Evolutionary conservation across 53 echinoderm and acorn worm genomes (phyloP).

Genomic region (Holothuria leucospilota): DNA sequence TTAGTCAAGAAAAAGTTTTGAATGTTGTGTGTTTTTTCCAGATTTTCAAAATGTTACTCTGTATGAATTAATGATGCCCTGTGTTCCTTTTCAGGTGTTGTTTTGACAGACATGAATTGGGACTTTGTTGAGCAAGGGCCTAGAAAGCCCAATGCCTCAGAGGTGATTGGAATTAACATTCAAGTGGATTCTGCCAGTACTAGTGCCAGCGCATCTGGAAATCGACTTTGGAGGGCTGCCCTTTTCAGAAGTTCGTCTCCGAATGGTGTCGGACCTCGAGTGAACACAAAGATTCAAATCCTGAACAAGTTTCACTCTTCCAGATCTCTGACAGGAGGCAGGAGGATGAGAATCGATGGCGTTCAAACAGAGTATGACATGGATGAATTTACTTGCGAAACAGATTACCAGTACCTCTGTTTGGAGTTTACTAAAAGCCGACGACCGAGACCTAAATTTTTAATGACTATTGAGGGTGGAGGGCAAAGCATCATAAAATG

Average conservation of each 20-base stretch:
- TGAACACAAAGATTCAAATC: constrained; percentile 65
- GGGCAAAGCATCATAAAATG: constrained; percentile 73
- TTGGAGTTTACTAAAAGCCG: constrained; percentile 80
- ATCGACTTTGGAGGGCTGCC: constrained; percentile 77
- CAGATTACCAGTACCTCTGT: constrained; percentile 80
- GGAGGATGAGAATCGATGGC: constrained; percentile 47
- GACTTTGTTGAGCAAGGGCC: constrained; percentile 57
- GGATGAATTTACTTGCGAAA: constrained; percentile 74
- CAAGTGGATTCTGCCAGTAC: constrained; percentile 54
- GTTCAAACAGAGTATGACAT: constrained; percentile 73
- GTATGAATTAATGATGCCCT: too few species aligned
- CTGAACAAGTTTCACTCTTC: constrained; percentile 65
- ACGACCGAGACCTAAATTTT: constrained; percentile 70
- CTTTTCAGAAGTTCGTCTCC: constrained; percentile 74
- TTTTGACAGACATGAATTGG: constrained; percentile 84
- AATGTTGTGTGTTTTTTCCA: too few species aligned
- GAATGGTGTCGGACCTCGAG: constrained; percentile 62
- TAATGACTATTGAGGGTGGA: constrained; percentile 46
- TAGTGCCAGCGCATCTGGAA: constrained; percentile 57
- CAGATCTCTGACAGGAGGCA: constrained; percentile 41
- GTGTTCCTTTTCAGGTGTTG: constrained; percentile 63
- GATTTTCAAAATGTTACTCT: too few species aligned
- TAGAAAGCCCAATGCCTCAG: constrained; percentile 19
- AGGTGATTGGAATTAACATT: constrained; percentile 45
- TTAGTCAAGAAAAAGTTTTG: too few species aligned